Percentiles rank a stretch among this genome's conserved stretches.
phyloP scores from a whole-genome alignment of 2,113 vertebrate genomes.

The Trinectes maculatus region DNA sequence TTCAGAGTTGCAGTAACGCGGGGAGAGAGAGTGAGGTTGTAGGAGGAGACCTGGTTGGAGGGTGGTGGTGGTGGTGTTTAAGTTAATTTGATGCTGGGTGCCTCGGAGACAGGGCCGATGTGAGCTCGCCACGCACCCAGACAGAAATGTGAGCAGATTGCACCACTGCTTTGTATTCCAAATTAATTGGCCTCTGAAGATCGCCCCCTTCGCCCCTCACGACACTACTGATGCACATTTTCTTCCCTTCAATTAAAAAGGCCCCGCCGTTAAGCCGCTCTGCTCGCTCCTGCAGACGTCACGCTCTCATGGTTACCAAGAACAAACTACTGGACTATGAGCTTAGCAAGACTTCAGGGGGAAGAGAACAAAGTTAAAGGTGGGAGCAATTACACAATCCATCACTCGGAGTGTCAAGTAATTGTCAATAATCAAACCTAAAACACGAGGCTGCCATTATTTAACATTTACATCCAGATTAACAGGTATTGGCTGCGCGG shows the following conservation, averaged over 20 bases:
- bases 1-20: constrained; percentile 47
- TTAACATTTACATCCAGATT: constrained; percentile 10
- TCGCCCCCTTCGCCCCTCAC: constrained; percentile 65
- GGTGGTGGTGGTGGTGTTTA: constrained; percentile 48
- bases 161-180: constrained; percentile 81
- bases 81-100: constrained; percentile 77
- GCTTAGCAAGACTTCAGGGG: constrained; percentile 11
- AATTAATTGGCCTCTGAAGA: constrained; percentile 86
- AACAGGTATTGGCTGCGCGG: background rate
- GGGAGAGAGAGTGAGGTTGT: constrained; percentile 17
- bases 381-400: constrained; percentile 21
- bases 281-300: constrained; percentile 48
- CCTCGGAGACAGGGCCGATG: constrained; percentile 65
- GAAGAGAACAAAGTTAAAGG: constrained; percentile 27
- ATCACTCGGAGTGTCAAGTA: constrained; percentile 14
- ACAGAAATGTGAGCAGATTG: constrained; percentile 80
- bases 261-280: constrained; percentile 53
- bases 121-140: constrained; percentile 59
- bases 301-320: constrained; percentile 58
- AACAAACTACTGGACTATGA: constrained; percentile 66
- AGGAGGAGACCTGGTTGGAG: constrained; percentile 14
- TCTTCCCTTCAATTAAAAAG: constrained; percentile 78
- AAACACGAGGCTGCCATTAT: constrained; percentile 6
- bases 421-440: constrained; percentile 34
- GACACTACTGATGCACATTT: constrained; percentile 73